Conservation (phyloP, 2,113 vertebrate genomes). For the Erythrocercus mccallii region DNA sequence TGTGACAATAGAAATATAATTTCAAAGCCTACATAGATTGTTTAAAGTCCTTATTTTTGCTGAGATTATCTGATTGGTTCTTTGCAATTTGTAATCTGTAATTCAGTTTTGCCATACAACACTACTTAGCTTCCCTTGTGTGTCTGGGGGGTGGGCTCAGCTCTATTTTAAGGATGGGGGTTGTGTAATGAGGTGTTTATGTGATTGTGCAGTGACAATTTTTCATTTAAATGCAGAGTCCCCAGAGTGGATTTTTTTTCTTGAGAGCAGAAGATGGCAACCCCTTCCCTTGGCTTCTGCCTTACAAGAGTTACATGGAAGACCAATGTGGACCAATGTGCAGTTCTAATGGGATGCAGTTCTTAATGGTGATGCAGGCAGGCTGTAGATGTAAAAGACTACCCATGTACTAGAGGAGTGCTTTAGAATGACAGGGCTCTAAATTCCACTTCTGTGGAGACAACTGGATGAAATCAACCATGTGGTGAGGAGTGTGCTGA, state of each 20-base stretch:
- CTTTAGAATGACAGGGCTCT: neutral
- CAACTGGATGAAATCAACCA: neutral
- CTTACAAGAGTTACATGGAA: rapidly evolving
- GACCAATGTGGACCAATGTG: too few species aligned
- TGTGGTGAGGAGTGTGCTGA: neutral
- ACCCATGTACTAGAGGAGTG: neutral
- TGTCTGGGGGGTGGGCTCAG: neutral
- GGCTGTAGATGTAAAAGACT: neutral
- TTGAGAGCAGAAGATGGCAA: rapidly evolving
- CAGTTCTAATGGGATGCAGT: neutral
- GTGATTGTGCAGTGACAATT: neutral
- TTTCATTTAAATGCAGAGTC: neutral
- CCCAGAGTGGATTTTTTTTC: rapidly evolving
- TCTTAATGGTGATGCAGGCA: neutral
- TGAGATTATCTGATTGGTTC: neutral
- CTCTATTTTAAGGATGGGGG: neutral
- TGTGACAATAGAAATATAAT: neutral
- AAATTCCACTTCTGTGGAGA: neutral
- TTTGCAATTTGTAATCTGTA: neutral
- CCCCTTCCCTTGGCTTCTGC: neutral
- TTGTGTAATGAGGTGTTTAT: neutral
- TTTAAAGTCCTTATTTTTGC: neutral
- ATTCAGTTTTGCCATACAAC: neutral
- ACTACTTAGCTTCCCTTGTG: neutral
- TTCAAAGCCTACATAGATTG: neutral